Conservation (phyloP, 1,140 invertebrate species). For the Brachionus sp. region DNA sequence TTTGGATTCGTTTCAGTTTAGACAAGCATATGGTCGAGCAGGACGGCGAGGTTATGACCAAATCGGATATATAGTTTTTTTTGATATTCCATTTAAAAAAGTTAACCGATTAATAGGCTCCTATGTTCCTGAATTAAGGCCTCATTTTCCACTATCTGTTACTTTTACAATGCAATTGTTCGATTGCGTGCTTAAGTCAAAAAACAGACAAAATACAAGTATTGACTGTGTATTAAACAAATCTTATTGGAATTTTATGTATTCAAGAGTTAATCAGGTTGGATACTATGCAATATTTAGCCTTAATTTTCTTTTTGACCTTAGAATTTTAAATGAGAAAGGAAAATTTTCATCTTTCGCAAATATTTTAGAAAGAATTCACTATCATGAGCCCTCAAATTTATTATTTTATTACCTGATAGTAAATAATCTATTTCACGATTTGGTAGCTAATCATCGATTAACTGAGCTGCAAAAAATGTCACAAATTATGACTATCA, state of each 20-base stretch:
- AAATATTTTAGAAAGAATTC: background rate
- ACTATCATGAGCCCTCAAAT: slow-evolving; percentile 31
- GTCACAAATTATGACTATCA: background rate
- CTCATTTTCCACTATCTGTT: slow-evolving; percentile 20
- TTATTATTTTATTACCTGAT: slow-evolving; percentile 15
- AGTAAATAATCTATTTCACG: background rate
- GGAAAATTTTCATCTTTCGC: background rate
- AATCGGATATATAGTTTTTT: background rate
- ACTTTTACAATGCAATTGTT: slow-evolving; percentile 31
- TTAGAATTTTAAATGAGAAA: background rate
- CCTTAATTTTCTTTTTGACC: slow-evolving; percentile 12
- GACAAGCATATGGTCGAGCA: slow-evolving; percentile 31
- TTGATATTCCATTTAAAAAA: slow-evolving; percentile 10
- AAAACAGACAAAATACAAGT: background rate
- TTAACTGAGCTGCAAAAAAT: background rate
- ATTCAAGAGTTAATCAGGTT: background rate
- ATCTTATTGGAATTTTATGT: background rate
- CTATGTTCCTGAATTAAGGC: background rate
- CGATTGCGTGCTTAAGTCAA: background rate
- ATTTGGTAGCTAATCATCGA: background rate
- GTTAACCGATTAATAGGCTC: background rate
- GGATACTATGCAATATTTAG: background rate
- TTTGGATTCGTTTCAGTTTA: slow-evolving; percentile 22
- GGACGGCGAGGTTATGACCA: slow-evolving; percentile 11
- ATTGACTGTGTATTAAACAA: background rate